Evolutionary conservation across 2,888 invertebrate species (phyloP).

Genomic region (Dastarcus helophoroides): DNA sequence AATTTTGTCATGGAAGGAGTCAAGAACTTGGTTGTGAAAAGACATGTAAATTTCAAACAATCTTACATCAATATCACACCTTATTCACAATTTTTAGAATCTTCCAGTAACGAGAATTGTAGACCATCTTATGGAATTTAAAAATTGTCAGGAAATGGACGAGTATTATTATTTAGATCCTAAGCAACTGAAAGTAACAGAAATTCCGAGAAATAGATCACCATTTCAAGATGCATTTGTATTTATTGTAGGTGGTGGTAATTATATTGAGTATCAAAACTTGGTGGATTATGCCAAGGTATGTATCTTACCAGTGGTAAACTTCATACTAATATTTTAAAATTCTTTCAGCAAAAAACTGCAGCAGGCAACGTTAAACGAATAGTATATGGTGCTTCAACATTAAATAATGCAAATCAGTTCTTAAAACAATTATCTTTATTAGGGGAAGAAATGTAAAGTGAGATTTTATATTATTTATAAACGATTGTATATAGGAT

Average conservation of each 20-base stretch:
- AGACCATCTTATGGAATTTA: constrained; percentile 77
- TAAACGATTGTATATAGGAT: too few species aligned
- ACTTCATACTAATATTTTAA: constrained; percentile 5
- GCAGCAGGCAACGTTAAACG: constrained; percentile 59
- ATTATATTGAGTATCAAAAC: constrained; percentile 99
- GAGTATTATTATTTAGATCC: constrained; percentile 94
- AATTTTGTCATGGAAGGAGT: constrained; percentile 99
- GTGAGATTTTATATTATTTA: too few species aligned
- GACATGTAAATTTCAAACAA: constrained; percentile 60
- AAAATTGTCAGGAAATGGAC: constrained; percentile 64
- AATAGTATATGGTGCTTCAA: constrained; percentile 91
- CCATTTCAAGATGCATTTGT: constrained; percentile 83
- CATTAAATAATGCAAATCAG: constrained; percentile 85
- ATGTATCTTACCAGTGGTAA: constrained; percentile 10
- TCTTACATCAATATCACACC: background rate
- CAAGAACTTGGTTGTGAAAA: constrained; percentile 95
- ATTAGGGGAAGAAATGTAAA: constrained; percentile 58
- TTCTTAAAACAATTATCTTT: constrained; percentile 86
- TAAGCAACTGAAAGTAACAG: constrained; percentile 71
- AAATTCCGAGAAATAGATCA: constrained; percentile 51
- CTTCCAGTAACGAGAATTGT: constrained; percentile 89
- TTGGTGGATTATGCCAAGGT: constrained; percentile 88
- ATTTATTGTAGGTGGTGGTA: constrained; percentile 87
- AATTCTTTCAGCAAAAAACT: constrained; percentile 58
- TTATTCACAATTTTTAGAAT: constrained; percentile 48